A percentile compares a stretch with the other conserved stretches of the same genome.
These are phyloP conservation scores for Oscheius sp. DNA, from an alignment of 2,888 invertebrate genomes.

Conservation along the genomic window DNA sequence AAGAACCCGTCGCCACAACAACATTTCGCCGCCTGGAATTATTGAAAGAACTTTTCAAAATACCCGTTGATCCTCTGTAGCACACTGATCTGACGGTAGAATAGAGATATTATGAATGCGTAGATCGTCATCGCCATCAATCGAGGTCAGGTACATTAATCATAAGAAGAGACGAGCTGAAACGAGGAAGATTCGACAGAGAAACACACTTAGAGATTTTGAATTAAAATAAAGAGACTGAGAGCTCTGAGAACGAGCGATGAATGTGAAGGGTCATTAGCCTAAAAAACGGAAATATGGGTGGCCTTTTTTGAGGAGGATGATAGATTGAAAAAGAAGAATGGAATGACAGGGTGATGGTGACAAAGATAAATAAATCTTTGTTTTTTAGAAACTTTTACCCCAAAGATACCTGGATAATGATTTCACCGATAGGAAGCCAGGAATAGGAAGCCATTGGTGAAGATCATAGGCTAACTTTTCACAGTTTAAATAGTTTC, in stretches of 20 bases:
- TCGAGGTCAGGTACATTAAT: slow-evolving; percentile 62
- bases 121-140: slow-evolving; percentile 67
- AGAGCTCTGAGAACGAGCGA: neutral
- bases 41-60: neutral
- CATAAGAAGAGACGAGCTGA: slow-evolving; percentile 7
- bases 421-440: no score
- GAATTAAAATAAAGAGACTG: neutral
- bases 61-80: slow-evolving; percentile 68
- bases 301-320: neutral
- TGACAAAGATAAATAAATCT: neutral
- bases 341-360: neutral
- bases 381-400: no score
- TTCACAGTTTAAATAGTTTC: no score
- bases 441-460: no score
- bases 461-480: no score
- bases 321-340: neutral
- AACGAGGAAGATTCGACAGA: neutral
- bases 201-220: neutral
- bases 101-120: slow-evolving; percentile 69
- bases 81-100: slow-evolving; percentile 70
- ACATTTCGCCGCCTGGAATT: slow-evolving; percentile 63
- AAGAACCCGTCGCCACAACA: slow-evolving; percentile 69
- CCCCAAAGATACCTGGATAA: no score
- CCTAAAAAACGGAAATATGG: neutral
- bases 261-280: neutral